A percentile compares a stretch with the other conserved stretches of the same genome.
Conservation (phyloP, 2,888 invertebrate genomes). For the Cremastinae sp. region DNA sequence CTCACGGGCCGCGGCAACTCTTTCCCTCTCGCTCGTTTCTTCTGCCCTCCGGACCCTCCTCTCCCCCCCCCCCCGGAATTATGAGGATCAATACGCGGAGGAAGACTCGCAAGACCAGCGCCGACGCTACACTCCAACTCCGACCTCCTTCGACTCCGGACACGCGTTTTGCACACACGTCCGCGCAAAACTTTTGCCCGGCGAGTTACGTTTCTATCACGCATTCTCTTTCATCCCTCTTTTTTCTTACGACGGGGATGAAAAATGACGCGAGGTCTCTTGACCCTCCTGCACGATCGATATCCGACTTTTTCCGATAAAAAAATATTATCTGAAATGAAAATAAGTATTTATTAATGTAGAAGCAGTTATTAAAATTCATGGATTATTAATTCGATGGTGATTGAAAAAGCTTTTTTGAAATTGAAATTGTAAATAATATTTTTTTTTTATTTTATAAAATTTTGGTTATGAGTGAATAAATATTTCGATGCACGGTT, state of each 20-base stretch:
- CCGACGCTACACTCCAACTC: conserved; percentile 75
- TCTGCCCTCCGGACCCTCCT: conserved; percentile 62
- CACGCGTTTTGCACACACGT: conserved; percentile 24
- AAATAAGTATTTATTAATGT: too few relatives aligned
- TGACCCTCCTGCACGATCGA: not conserved
- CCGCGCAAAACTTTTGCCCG: conserved; percentile 17
- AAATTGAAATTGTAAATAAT: too few relatives aligned
- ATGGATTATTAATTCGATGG: too few relatives aligned
- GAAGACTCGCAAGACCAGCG: conserved; percentile 78
- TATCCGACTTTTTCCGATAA: not conserved
- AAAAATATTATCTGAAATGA: too few relatives aligned
- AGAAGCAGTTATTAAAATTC: too few relatives aligned
- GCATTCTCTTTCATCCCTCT: conserved; percentile 5
- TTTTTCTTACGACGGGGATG: not conserved
- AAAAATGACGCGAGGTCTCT: conserved; percentile 4
- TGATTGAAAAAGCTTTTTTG: too few relatives aligned
- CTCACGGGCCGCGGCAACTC: conserved; percentile 26
- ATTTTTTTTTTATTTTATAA: too few relatives aligned
- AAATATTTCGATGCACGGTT: too few relatives aligned
- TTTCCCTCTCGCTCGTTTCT: conserved; percentile 52
- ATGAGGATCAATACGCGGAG: conserved; percentile 80
- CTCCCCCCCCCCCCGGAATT: conserved; percentile 74
- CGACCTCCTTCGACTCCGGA: conserved; percentile 75
- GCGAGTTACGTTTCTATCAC: conserved; percentile 23
- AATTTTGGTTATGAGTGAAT: too few relatives aligned